Base-by-base conservation (phyloP, 2,113 vertebrate species). In the Varanus komodoensis region DNA sequence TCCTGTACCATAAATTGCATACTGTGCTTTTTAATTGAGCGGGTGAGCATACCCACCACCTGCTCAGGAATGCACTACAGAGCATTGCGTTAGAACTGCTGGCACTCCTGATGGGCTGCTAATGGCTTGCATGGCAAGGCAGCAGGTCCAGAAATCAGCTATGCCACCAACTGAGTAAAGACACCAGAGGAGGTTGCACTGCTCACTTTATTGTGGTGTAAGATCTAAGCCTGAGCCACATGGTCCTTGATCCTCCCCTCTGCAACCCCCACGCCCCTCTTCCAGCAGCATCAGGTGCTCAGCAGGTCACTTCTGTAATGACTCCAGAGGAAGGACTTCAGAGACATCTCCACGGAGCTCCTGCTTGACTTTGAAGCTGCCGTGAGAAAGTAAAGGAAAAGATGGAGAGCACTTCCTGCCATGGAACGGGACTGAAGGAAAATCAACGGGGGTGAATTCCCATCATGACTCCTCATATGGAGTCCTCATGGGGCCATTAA, bases 241-340 rank as follows among this genome's bases (percentile, higher is more conserved):
- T 61, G n/a, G 32, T 44, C 23, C 50, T 77, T n/a, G 4, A 44
- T 29, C 50, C 34, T 23, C 11, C 34, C 27, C 71, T 79, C 48
- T 79, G 23, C 71, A 75, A 2, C 25, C 48, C 50, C n/a, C 23
- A 1, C 8, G 34, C 82, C 52, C 57, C 27, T 6, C 25, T 61
- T 50, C 25, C 57, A 57, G 48, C 32, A 38, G 52, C 50, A 82
- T 38, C 50, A 57, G 57, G 3, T 12, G 1, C 67, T 69, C 64
- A 52, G 82, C n/a, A 71, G 74, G 67, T 86, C 34, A 80, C 9
- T 90, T 71, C 25, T 78, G 57, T 86, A 54, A 90, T 57, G 84
- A 90, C 54, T 86, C 74, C 75, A 90, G 89, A 73, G 89, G 89
- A 50, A 71, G 12, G 8, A 32, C 50, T 80, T 90, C 89, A 32